These are phyloP conservation scores for Epizoanthus illoricatus DNA, from an alignment of 92 coral and sea anemone genomes.

Conservation along the genomic window DNA sequence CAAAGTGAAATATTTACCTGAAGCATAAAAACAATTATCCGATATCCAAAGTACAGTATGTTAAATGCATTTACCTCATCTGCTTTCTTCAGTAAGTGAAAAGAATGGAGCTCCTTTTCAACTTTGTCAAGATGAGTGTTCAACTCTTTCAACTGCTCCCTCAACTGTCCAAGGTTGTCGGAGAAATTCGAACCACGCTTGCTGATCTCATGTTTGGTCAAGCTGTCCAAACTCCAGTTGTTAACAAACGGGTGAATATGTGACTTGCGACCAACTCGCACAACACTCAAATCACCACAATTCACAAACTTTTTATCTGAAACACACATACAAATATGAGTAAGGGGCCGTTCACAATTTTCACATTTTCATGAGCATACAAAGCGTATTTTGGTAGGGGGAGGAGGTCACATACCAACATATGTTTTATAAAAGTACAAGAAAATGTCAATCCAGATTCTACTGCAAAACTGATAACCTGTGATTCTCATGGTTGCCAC, in stretches of 20 bases:
- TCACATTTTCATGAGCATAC: background rate
- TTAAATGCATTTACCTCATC: conserved; percentile 14
- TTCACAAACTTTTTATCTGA: conserved; percentile 44
- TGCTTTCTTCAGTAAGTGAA: background rate
- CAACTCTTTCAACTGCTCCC: conserved; percentile 12
- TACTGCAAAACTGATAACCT: too few relatives aligned
- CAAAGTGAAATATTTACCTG: too few relatives aligned
- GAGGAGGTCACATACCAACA: background rate
- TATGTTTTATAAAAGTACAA: too few relatives aligned
- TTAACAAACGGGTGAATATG: conserved; percentile 59
- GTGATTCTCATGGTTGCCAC: too few relatives aligned
- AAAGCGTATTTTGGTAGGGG: too few relatives aligned
- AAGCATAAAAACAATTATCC: background rate
- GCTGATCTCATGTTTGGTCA: conserved; percentile 45
- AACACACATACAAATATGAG: background rate
- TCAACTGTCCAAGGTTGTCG: conserved; percentile 31
- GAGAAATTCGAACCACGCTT: conserved; percentile 27
- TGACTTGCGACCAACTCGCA: conserved; percentile 89
- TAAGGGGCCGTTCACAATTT: background rate
- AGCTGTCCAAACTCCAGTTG: conserved; percentile 59
- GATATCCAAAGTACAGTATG: background rate
- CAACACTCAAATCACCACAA: conserved; percentile 80
- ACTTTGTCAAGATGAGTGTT: conserved; percentile 33
- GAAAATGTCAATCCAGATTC: too few relatives aligned
- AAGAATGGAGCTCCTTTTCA: conserved; percentile 38